Base-by-base conservation (phyloP, 1,140 invertebrate species). In the Lycorma delicatula region DNA sequence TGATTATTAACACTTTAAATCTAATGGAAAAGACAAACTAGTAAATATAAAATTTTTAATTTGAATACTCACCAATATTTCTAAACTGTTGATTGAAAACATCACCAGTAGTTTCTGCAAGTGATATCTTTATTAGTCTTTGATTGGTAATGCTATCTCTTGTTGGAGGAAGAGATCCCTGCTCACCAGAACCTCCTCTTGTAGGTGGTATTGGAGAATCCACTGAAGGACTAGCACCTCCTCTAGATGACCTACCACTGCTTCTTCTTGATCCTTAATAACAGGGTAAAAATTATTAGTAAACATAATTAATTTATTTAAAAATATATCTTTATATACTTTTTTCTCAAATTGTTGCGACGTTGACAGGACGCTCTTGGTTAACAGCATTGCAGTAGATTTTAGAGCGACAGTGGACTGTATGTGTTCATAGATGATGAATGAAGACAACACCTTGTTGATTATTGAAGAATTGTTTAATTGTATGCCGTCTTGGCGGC, bases 171-270 rank as follows among this genome's bases (percentile, higher is more conserved):
- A 66, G 59, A 23, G 64, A 66, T 60, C 67, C 67, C 65, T 52
- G 50, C 50, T 68, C 65, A 58, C 68, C 65, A 34, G 67, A 58
- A 53, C 59, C 27, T 57, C 61, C 9, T 22, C 56, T 22, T 55
- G 53, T 16, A 38, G 70, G 71, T 69, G 70, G 73, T 47, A 61
- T 60, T 50, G 68, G 71, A 16, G 69, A 63, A 58, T 79, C 78
- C 1, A 72, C 77, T 38, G 77, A 68, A 22, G 72, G 69, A 63
- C 75, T 79, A 62, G 79, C 72, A 36, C 75, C 77, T 13, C 77
- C 79, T 52, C 77, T 77, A 41, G 79, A 81, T 5, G 78, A 81
- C 44, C 77, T 66, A 2, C 78, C 77, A 62, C 79, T 81, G 36
- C 74, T 79, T 58, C 75, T 67, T 62, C 74, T 67, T 2, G 79